Conservation (phyloP, 2,797 vertebrate species). For the Gadopsis bispinosus region DNA sequence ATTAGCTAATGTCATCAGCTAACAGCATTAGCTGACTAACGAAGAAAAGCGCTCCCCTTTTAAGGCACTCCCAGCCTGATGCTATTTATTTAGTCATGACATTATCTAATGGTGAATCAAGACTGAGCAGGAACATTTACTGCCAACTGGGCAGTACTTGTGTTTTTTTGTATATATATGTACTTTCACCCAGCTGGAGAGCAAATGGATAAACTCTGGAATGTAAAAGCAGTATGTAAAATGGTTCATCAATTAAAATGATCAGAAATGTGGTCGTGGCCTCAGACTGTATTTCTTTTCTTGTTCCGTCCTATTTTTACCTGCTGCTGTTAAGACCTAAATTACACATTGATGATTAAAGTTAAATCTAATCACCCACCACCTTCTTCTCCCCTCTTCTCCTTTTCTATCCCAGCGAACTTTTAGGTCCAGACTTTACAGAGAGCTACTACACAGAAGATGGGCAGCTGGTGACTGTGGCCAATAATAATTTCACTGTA, state of each 20-base stretch:
- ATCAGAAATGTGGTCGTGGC: neutral
- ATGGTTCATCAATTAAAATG: too few species aligned
- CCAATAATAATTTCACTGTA: slow-evolving; percentile 77
- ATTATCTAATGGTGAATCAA: slow-evolving; percentile 5
- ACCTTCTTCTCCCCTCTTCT: slow-evolving; percentile 1
- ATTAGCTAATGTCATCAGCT: slow-evolving; percentile 38
- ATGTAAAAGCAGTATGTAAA: neutral
- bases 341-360: slow-evolving; percentile 12
- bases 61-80: neutral
- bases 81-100: slow-evolving; percentile 13
- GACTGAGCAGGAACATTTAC: neutral
- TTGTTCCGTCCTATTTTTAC: neutral
- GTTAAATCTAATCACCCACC: slow-evolving; percentile 10
- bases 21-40: slow-evolving; percentile 28
- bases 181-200: neutral
- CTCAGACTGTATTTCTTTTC: slow-evolving; percentile 1
- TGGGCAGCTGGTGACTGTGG: slow-evolving; percentile 77
- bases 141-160: neutral
- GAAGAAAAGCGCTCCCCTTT: neutral
- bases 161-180: too few species aligned
- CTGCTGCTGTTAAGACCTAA: slow-evolving; percentile 1
- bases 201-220: neutral
- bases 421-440: slow-evolving; percentile 83
- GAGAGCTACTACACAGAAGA: slow-evolving; percentile 83
- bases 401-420: slow-evolving; percentile 73